These are phyloP conservation scores for Drosophila novamexicana DNA, from an alignment of 1,140 invertebrate genomes.

Conservation along the genomic window DNA sequence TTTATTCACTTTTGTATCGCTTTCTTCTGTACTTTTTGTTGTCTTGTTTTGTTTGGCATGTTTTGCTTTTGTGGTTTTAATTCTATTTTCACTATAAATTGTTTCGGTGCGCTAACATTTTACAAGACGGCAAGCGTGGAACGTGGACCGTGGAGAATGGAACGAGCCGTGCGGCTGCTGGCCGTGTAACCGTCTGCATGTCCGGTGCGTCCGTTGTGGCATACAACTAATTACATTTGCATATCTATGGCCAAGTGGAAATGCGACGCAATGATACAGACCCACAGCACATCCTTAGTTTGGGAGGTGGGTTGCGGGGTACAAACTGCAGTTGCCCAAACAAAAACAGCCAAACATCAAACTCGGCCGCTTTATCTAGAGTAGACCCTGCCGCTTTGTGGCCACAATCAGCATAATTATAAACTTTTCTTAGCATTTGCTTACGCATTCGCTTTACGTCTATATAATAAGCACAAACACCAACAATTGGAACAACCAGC, in stretches of 20 bases:
- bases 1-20: constrained; percentile 48
- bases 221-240: constrained; percentile 82
- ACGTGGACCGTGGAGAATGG: constrained; percentile 23
- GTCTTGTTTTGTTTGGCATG: constrained; percentile 54
- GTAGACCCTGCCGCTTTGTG: constrained; percentile 33
- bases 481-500: constrained; percentile 6
- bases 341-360: constrained; percentile 41
- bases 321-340: constrained; percentile 4
- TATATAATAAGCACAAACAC: constrained; percentile 45
- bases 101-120: constrained; percentile 79
- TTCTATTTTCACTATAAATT: constrained; percentile 82
- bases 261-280: constrained; percentile 48
- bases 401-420: constrained; percentile 78
- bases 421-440: constrained; percentile 60
- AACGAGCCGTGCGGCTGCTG: constrained; percentile 57
- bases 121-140: constrained; percentile 56
- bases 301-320: background rate
- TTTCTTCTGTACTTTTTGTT: constrained; percentile 12
- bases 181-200: constrained; percentile 44
- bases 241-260: constrained; percentile 72
- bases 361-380: constrained; percentile 13
- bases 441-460: constrained; percentile 62
- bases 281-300: background rate
- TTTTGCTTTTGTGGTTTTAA: constrained; percentile 83
- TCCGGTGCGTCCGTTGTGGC: constrained; percentile 51